Conservation (phyloP, 2,113 vertebrate genomes). For the Morone saxatilis region DNA sequence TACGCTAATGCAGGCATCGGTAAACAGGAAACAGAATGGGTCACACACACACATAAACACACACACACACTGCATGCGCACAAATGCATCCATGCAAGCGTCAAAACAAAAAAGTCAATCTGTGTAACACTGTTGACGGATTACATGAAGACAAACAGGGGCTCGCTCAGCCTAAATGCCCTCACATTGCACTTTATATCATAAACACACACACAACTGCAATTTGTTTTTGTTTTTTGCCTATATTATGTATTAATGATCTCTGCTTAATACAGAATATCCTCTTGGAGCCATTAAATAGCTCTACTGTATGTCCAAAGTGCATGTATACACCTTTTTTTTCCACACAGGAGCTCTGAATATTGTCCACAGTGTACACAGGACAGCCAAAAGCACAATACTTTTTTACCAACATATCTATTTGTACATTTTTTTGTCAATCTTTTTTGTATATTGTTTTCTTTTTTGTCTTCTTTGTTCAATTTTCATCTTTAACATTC, state of each 20-base stretch:
- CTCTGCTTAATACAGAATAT: constrained; percentile 26
- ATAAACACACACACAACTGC: constrained; percentile 42
- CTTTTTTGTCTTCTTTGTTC: constrained; percentile 20
- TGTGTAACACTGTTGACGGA: constrained; percentile 38
- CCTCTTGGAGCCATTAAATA: constrained; percentile 31
- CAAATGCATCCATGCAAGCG: constrained; percentile 47
- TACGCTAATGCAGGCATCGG: constrained; percentile 20
- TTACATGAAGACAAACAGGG: constrained; percentile 44
- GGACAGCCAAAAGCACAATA: constrained; percentile 82
- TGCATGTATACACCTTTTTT: constrained; percentile 48
- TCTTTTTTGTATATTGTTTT: constrained; percentile 1
- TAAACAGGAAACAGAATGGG: constrained; percentile 49
- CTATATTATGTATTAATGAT: constrained; percentile 36
- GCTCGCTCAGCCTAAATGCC: constrained; percentile 62
- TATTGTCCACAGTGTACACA: constrained; percentile 68
- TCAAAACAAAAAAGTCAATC: neutral
- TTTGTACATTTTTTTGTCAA: constrained; percentile 44
- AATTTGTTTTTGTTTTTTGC: constrained; percentile 48
- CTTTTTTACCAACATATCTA: constrained; percentile 75
- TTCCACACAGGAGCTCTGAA: constrained; percentile 62
- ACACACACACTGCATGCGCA: constrained; percentile 34
- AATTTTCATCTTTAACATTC: constrained; percentile 26
- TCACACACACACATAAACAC: constrained; percentile 39
- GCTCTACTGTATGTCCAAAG: constrained; percentile 64
- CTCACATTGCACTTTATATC: constrained; percentile 80